Percentiles rank a stretch among this genome's conserved stretches.
Conservation (phyloP, 2,888 invertebrate species). For the Metellina segmentata region DNA sequence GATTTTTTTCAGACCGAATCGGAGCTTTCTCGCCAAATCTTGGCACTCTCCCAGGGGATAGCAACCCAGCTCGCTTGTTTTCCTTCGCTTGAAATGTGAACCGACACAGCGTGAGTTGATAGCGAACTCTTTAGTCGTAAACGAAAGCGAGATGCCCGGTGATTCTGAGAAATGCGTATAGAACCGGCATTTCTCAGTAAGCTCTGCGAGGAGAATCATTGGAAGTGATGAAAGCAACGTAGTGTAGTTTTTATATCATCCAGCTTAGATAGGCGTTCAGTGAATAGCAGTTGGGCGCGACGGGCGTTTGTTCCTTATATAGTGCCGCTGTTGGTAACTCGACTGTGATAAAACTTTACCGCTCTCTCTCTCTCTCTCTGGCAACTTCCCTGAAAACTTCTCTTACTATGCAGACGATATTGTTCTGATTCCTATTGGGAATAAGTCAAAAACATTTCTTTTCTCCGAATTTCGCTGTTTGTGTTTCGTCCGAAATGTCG, state of each 20-base stretch:
- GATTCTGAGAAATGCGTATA: conserved; percentile 65
- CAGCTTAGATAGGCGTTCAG: not conserved
- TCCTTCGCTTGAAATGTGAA: conserved; percentile 29
- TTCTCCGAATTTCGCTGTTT: not conserved
- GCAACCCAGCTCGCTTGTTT: conserved; percentile 31
- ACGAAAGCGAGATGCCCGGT: conserved; percentile 55
- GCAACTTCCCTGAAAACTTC: conserved; percentile 39
- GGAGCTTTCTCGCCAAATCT: not conserved
- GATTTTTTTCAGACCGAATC: too few species aligned
- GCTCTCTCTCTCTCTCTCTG: not conserved
- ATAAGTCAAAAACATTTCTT: conserved; percentile 4
- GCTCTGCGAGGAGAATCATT: conserved; percentile 65
- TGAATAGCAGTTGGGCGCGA: conserved; percentile 1
- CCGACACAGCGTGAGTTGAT: conserved; percentile 25
- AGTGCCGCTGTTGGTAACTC: not conserved
- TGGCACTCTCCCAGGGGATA: not conserved
- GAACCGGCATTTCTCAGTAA: conserved; percentile 59
- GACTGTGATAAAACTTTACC: conserved; percentile 35
- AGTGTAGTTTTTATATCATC: conserved; percentile 66
- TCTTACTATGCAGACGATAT: conserved; percentile 26
- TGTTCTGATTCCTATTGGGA: conserved; percentile 9
- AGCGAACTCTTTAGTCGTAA: conserved; percentile 53
- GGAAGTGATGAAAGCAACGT: conserved; percentile 71
- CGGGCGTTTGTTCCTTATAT: conserved; percentile 12
- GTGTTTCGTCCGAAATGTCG: conserved; percentile 47